Base-by-base conservation (phyloP, 2,113 vertebrate species). In the Fregata magnificens region DNA sequence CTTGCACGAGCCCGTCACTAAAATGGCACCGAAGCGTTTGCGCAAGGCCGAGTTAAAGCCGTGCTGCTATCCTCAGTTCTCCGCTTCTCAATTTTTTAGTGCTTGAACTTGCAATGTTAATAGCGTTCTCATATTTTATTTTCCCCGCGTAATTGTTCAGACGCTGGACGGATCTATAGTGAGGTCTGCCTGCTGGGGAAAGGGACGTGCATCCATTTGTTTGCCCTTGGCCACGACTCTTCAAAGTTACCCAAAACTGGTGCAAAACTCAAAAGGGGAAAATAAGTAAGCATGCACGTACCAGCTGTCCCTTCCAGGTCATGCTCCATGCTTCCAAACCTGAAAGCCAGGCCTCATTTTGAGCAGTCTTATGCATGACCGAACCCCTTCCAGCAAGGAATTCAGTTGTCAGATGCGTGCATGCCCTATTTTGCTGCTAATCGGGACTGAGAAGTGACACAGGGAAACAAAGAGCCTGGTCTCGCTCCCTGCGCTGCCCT, bases 301-400 rank as follows among this genome's bases (percentile, higher is more conserved):
- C 89, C 89, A 90, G 91, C 94, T 96, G 86, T 91, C 91, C 91
- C 93, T 94, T 92, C 83, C 96, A 87, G 91, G 91, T 66, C 91
- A 66, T 17, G 73, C 78, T 94, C 93, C 42, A 0, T 4, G 70
- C 93, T 77, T 82, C 91, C 91, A 85, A 85, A 97, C 83, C 88
- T 97, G 94, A 94, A 85, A 96, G 88, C 95, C 80, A 80, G 95
- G 93, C 95, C 91, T 91, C 92, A 40, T 92, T 95, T 56, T 10
- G 86, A 93, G 84, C 89, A 28, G 56, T 66, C 88, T 95, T 66
- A 96, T 89, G 95, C 96, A 95, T 96, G 91, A 93, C 40, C 79
- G 53, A 95, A 86, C 89, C 86, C 81, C 81, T 95, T 95, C 86
- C 84, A 93, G 94, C 94, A 82, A 94, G 81, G 87, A 94, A 82